Conservation (phyloP, 2,888 invertebrate species). For the Xylocampa areola region DNA sequence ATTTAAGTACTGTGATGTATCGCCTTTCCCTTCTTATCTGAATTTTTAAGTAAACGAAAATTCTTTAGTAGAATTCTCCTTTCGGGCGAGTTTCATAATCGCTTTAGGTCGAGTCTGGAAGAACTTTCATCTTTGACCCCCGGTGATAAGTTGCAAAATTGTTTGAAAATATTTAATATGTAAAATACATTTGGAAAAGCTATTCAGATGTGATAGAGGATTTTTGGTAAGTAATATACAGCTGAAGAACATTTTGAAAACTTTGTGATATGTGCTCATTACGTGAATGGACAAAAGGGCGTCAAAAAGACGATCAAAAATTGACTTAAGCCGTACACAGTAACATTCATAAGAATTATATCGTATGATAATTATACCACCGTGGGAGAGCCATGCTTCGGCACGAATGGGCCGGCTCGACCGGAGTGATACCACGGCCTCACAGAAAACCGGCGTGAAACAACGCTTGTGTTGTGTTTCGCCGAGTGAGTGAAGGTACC, state of each 20-base stretch:
- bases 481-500: too few species aligned
- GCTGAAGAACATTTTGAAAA: not conserved
- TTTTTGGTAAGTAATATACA: not conserved
- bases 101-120: constrained; percentile 13
- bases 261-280: too few species aligned
- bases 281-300: too few species aligned
- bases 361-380: too few species aligned
- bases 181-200: constrained; percentile 17
- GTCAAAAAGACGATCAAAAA: too few species aligned
- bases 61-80: constrained; percentile 33
- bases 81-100: constrained; percentile 23
- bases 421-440: too few species aligned
- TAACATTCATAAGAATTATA: too few species aligned
- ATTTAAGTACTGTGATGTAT: constrained; percentile 52
- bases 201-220: constrained; percentile 11
- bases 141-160: constrained; percentile 26
- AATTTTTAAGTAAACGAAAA: constrained; percentile 50
- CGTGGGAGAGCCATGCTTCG: too few species aligned
- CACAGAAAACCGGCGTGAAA: too few species aligned
- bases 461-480: too few species aligned
- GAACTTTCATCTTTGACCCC: constrained; percentile 15
- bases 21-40: constrained; percentile 34
- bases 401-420: too few species aligned
- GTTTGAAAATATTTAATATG: constrained; percentile 12
- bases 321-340: too few species aligned